Base-by-base conservation (phyloP, 2,888 invertebrate genomes). In the Coleophora flavipennella region DNA sequence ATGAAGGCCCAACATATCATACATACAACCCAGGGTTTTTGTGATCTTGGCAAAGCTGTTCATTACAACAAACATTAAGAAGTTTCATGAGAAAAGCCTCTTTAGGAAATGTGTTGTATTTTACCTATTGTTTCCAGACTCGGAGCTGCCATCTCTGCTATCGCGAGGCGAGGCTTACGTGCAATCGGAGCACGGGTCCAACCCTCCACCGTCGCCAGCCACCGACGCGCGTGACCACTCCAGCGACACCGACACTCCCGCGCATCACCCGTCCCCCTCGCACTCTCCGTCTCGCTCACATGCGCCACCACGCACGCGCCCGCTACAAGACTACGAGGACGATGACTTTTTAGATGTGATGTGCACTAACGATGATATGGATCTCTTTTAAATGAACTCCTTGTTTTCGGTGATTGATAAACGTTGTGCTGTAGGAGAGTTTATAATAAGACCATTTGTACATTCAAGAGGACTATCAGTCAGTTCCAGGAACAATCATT, bases 161-260 rank as follows among this genome's bases (percentile, higher is more conserved):
- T 89, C 88, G 0, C 83, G 89, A 43, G 88, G 89, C 12, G 91
- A 91, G 59, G 74, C 87, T 29, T 65, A 74, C 0, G 75, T 67
- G 20, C 84, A 86, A 41, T 88, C 89, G 13, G 86, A 86, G 59
- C 87, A 86, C 51, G 83, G 87, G 37, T 89, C 88, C 1, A 93
- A 93, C 77, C 93, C 93, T 34, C 93, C 93, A 9, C 93, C 93
- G 4, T 93, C 93, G 20, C 93, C 93, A 0, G 93, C 90, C 27
- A 92, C 91, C 0, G 91, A 91, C 66, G 89, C 90, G 11, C 88
- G 88, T 42, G 89, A 88, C 33, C 84, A 88, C 57, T 90, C 90
- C 49, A 89, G 89, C 41, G 91, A 91, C 59, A 87, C 88, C n/a
- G 88, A 87, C 62, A 75, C 77, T 0, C 38, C 49, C 8, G 88